Conservation (phyloP, 2,797 vertebrate species). For the Calcarius lapponicus region DNA sequence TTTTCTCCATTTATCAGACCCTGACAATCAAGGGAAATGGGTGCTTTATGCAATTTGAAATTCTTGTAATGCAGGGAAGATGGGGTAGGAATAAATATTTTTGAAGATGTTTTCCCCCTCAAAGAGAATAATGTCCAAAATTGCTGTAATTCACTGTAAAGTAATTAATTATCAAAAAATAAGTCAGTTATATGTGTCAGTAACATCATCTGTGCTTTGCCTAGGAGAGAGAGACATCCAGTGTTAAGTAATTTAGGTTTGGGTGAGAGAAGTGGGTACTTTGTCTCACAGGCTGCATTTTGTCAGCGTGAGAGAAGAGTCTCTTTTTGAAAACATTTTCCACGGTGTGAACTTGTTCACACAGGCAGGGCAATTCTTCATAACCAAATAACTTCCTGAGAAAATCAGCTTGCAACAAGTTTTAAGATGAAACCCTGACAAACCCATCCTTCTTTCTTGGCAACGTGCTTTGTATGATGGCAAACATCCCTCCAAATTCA, state of each 20-base stretch:
- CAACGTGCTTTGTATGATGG: neutral
- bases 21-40: neutral
- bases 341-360: conserved; percentile 48
- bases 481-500: neutral
- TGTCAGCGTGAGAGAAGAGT: neutral
- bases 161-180: neutral
- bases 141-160: neutral
- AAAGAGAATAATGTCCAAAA: neutral
- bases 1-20: neutral
- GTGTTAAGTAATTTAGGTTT: neutral
- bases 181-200: neutral
- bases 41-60: neutral
- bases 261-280: neutral
- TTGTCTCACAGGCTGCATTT: neutral
- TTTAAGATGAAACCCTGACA: conserved; percentile 34
- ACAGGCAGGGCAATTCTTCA: conserved; percentile 44
- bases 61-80: neutral
- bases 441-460: conserved; percentile 5
- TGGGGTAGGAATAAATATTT: neutral
- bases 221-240: neutral
- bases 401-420: conserved; percentile 31
- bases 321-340: neutral
- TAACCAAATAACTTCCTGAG: conserved; percentile 40
- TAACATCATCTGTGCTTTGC: neutral
- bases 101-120: neutral